Evolutionary conservation across 2,113 vertebrate genomes (phyloP).

Genomic region (Microtus ochrogaster): DNA sequence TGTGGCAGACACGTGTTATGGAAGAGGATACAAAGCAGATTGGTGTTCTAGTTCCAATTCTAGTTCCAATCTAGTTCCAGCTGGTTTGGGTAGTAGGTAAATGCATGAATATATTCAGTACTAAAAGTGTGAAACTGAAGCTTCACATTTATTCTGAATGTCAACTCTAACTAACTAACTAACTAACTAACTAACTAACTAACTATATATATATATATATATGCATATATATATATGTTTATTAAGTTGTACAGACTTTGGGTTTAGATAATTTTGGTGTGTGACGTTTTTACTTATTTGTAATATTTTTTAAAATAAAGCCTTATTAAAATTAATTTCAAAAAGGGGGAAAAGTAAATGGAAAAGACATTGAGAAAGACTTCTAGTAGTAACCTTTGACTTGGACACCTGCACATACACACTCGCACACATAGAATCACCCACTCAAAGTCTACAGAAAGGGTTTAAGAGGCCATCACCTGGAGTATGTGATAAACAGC

Average conservation of each 20-base stretch:
- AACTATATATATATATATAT: no score
- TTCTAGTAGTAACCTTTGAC: neutral
- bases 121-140: neutral
- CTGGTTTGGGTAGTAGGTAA: neutral
- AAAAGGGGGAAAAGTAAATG: neutral
- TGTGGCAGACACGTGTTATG: fast-evolving
- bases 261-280: neutral
- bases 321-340: neutral
- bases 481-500: no score
- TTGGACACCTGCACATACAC: neutral
- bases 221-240: neutral
- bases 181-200: neutral
- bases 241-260: neutral
- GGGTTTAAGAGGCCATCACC: neutral
- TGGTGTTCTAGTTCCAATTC: no score
- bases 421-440: neutral
- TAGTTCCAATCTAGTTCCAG: no score
- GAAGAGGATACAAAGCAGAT: no score
- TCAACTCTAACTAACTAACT: neutral
- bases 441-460: neutral
- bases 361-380: neutral
- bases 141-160: neutral
- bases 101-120: neutral
- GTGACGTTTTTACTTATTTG: neutral
- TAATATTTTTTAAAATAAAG: neutral